A percentile compares a stretch with the other conserved stretches of the same genome.
Evolutionary conservation across 35 echinoderm and acorn worm genomes (phyloP).

Genomic region (Acanthaster planci): DNA sequence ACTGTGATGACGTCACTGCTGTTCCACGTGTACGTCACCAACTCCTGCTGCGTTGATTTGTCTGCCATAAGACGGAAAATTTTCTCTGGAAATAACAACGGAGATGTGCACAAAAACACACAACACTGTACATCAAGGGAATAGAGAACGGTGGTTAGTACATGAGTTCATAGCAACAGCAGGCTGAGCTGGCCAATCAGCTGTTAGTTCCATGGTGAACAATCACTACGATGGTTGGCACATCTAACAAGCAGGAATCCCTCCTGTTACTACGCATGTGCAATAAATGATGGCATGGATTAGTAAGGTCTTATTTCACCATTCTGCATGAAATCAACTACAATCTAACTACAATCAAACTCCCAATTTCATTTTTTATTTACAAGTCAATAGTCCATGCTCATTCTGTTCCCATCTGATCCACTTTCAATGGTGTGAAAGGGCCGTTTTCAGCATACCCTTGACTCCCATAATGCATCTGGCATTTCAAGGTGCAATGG

Average conservation of each 20-base stretch:
- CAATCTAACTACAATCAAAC: too few relatives aligned
- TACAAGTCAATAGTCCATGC: too few relatives aligned
- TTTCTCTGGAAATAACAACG: slow-evolving; percentile 38
- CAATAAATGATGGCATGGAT: background rate
- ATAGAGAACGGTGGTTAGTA: slow-evolving; percentile 21
- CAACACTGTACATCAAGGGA: slow-evolving; percentile 11
- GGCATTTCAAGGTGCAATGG: too few relatives aligned
- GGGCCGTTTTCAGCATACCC: too few relatives aligned
- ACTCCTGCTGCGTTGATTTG: background rate
- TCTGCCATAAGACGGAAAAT: slow-evolving; percentile 51
- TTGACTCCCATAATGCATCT: too few relatives aligned
- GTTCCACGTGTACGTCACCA: slow-evolving; percentile 55
- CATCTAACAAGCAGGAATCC: background rate
- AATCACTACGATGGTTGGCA: background rate
- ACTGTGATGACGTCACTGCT: slow-evolving; percentile 60
- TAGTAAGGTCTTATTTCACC: too few relatives aligned
- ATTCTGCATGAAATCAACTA: too few relatives aligned
- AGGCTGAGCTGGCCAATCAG: background rate
- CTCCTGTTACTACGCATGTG: background rate
- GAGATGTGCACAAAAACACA: background rate
- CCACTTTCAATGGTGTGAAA: too few relatives aligned
- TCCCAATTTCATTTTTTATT: too few relatives aligned
- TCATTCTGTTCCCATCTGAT: too few relatives aligned
- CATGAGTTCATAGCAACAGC: background rate
- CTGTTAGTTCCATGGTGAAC: background rate